Evolutionary conservation across 2,113 vertebrate genomes (phyloP).

Genomic region (western clawed frog (Xenopus tropicalis)): UCB_Xtro_10.0 CM004447.2:103322001-103322500

Average conservation of each 20-base stretch:
- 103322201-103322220: constrained; percentile 91
- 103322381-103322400: constrained; percentile 45
- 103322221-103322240: constrained; percentile 95
- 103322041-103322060: constrained; percentile 78
- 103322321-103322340: constrained; percentile 77
- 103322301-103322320: constrained; percentile 95
- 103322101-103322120: constrained; percentile 76
- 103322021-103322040: constrained; percentile 42
- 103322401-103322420: constrained; percentile 83
- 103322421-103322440: constrained; percentile 82
- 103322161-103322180: constrained; percentile 82
- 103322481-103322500: constrained; percentile 71
- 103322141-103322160: constrained; percentile 98
- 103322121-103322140: constrained; percentile 75
- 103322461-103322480: constrained; percentile 79
- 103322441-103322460: constrained; percentile 84
- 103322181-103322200: constrained; percentile 87
- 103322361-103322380: constrained; percentile 71
- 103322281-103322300: constrained; percentile 75
- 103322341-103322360: constrained; percentile 86
- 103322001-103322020: neutral
- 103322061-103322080: constrained; percentile 77
- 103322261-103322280: constrained; percentile 86
- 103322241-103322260: constrained; percentile 94
- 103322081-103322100: constrained; percentile 72